These are phyloP conservation scores for Axinella damicornis DNA, from an alignment of 37 sponge, comb jelly and placozoan genomes.

Conservation along the genomic window DNA sequence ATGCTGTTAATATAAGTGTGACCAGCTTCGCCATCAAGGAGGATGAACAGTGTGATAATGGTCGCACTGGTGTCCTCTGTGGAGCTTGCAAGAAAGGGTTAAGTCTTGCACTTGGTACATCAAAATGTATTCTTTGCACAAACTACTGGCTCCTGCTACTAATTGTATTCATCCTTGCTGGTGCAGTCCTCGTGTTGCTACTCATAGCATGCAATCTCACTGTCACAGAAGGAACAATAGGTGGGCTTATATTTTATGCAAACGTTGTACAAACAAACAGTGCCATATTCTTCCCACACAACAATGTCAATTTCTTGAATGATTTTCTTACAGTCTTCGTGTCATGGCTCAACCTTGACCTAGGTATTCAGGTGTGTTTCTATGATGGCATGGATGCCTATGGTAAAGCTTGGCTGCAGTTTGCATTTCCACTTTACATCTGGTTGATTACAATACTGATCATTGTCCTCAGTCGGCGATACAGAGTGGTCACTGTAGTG, in stretches of 20 bases:
- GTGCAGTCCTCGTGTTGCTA: constrained; percentile 35
- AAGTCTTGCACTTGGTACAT: constrained; percentile 37
- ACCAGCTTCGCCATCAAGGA: not conserved
- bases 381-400: constrained; percentile 65
- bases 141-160: constrained; percentile 16
- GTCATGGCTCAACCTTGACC: constrained; percentile 46
- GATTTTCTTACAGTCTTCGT: not conserved
- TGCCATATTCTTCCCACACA: not conserved
- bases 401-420: constrained; percentile 32
- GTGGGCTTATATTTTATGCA: constrained; percentile 57
- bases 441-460: not conserved
- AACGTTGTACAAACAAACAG: constrained; percentile 27
- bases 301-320: not conserved
- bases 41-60: constrained; percentile 22
- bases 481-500: not conserved
- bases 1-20: not conserved
- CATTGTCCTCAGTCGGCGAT: not conserved
- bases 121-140: constrained; percentile 28
- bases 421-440: constrained; percentile 58
- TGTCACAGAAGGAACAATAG: constrained; percentile 40
- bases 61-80: constrained; percentile 55
- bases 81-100: constrained; percentile 38
- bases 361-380: constrained; percentile 36
- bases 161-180: constrained; percentile 10
- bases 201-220: constrained; percentile 44